These are phyloP conservation scores for Tachina grossa DNA, from an alignment of 2,888 invertebrate genomes.

Conservation along the genomic window DNA sequence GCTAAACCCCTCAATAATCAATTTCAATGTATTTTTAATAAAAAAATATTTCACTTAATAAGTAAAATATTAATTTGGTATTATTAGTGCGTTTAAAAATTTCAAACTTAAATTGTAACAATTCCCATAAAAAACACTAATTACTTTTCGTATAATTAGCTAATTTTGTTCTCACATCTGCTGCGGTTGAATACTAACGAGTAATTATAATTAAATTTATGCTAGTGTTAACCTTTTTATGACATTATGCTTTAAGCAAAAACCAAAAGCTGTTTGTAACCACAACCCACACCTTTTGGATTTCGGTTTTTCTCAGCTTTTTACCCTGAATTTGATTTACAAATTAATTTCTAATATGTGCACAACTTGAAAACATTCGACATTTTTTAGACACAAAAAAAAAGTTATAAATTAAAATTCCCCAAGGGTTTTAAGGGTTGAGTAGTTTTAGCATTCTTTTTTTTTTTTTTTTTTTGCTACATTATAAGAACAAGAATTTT, in stretches of 20 bases:
- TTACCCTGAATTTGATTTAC: neutral
- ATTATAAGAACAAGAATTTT: neutral
- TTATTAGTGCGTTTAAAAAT: no score
- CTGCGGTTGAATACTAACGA: neutral
- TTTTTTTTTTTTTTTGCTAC: no score
- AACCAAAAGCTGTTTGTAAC: neutral
- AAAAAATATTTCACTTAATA: no score
- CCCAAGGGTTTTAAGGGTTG: neutral
- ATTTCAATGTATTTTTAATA: no score
- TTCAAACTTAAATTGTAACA: no score
- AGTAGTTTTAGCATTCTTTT: neutral
- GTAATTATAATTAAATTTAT: neutral
- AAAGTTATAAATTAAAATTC: constrained; percentile 17
- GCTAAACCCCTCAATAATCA: no score
- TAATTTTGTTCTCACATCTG: neutral
- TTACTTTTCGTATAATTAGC: neutral
- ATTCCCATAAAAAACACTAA: no score
- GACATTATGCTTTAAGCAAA: neutral
- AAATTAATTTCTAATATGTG: constrained; percentile 13
- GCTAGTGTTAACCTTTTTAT: neutral
- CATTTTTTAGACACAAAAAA: neutral
- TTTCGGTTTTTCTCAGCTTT: neutral
- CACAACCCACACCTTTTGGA: neutral
- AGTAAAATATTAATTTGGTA: no score
- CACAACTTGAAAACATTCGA: neutral